Evolutionary conservation across 2,797 vertebrate genomes (phyloP).

Genomic region (Gymnodraco acuticeps): DNA sequence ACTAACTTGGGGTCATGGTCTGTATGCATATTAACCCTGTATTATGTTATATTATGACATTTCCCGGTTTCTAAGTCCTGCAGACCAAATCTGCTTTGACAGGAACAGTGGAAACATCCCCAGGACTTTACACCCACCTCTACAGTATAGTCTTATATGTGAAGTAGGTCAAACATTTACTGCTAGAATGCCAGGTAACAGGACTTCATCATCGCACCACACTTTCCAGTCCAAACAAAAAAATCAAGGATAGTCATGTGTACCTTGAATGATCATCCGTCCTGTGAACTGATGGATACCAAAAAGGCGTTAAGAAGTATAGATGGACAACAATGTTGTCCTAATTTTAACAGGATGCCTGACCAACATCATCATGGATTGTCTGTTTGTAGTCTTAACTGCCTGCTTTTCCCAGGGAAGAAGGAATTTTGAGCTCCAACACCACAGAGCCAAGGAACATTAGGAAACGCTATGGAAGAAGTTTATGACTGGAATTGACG

Average conservation of each 20-base stretch:
- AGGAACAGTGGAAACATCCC: slow-evolving; percentile 6
- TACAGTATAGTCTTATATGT: slow-evolving; percentile 3
- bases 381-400: slow-evolving; percentile 27
- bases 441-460: slow-evolving; percentile 23
- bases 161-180: slow-evolving; percentile 21
- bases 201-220: slow-evolving; percentile 17
- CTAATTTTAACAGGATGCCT: slow-evolving; percentile 24
- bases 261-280: neutral
- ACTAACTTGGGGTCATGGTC: neutral
- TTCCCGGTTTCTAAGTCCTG: neutral
- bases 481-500: slow-evolving; percentile 21
- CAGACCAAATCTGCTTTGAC: slow-evolving; percentile 3
- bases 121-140: slow-evolving; percentile 8
- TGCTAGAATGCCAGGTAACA: neutral
- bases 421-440: slow-evolving; percentile 6
- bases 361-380: slow-evolving; percentile 4
- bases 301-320: neutral
- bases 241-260: neutral
- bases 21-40: neutral
- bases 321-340: neutral
- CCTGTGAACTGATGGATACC: neutral
- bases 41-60: neutral
- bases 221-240: slow-evolving; percentile 9
- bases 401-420: slow-evolving; percentile 22
- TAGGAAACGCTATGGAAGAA: slow-evolving; percentile 26